phyloP scores from a whole-genome alignment of 2,888 invertebrate species.

The Neoitamus cyanurus region DNA sequence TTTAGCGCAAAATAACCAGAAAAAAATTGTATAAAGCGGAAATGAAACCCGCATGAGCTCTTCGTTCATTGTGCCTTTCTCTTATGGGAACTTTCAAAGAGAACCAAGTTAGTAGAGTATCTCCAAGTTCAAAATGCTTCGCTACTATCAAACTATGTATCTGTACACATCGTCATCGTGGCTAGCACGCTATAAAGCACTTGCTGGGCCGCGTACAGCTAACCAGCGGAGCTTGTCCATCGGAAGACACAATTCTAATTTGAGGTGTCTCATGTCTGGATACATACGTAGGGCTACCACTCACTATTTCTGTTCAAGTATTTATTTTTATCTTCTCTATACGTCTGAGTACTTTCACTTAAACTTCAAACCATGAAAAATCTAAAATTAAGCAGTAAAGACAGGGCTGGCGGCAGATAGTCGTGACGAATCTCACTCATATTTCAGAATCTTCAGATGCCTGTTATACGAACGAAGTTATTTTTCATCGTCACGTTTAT shows the following conservation, averaged over 20 bases:
- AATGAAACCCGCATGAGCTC: neutral
- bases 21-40: neutral
- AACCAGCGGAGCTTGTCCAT: neutral
- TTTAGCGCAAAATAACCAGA: neutral
- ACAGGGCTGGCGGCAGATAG: slow-evolving; percentile 1
- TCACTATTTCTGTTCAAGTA: neutral
- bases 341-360: neutral
- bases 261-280: neutral
- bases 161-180: neutral
- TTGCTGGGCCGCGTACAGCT: neutral
- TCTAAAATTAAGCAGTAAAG: neutral
- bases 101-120: neutral
- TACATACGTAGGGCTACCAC: neutral
- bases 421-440: neutral
- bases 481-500: no score
- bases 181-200: neutral
- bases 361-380: neutral
- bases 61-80: neutral
- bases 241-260: neutral
- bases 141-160: neutral
- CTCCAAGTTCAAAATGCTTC: neutral
- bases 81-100: neutral
- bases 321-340: neutral
- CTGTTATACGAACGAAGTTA: neutral
- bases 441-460: neutral